Evolutionary conservation across 2,797 vertebrate genomes (phyloP).

Genomic region (Sebastes itinus): DNA sequence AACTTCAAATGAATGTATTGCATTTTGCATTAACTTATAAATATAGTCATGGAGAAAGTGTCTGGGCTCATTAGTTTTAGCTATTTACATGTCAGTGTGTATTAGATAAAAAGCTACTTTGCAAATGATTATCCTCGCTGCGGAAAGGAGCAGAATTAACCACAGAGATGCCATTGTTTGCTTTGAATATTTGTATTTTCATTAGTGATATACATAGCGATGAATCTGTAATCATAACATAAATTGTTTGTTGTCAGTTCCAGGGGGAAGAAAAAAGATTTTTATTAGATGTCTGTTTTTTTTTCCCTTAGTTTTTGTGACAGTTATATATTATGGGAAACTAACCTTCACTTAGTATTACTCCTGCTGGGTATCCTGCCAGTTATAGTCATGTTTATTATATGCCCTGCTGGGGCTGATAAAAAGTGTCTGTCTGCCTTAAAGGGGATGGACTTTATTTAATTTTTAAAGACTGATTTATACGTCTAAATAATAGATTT

Average conservation of each 20-base stretch:
- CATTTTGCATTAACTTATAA: conserved; percentile 77
- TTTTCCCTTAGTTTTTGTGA: background rate
- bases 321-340: background rate
- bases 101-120: conserved; percentile 26
- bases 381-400: conserved; percentile 16
- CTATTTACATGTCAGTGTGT: conserved; percentile 50
- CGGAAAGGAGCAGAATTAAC: background rate
- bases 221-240: background rate
- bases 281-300: background rate
- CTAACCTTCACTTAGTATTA: conserved; percentile 5
- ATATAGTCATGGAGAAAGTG: conserved; percentile 66
- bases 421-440: background rate
- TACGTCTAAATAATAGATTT: conserved; percentile 1
- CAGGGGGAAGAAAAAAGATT: background rate
- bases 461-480: background rate
- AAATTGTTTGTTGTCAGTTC: background rate
- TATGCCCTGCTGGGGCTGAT: background rate
- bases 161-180: background rate
- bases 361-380: conserved; percentile 12
- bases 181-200: conserved; percentile 9
- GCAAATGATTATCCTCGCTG: conserved; percentile 13
- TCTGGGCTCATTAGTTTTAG: conserved; percentile 66
- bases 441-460: background rate
- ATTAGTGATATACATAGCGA: background rate
- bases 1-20: conserved; percentile 74